Conservation (phyloP, 2,113 vertebrate genomes). For the Hypanus sabinus region DNA sequence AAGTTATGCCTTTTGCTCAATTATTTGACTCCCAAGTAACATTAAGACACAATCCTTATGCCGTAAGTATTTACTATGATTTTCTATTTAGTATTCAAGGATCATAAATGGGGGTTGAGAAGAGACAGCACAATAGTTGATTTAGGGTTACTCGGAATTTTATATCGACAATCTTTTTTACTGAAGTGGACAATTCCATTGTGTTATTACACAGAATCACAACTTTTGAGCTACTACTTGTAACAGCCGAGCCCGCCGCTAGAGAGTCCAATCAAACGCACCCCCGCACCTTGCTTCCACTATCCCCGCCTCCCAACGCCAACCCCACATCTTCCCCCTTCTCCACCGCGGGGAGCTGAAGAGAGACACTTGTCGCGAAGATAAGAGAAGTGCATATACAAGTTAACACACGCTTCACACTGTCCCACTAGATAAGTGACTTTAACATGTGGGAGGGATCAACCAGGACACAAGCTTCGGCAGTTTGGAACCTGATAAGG, state of each 20-base stretch:
- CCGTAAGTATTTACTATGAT: background rate
- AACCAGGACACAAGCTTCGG: background rate
- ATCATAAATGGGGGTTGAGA: background rate
- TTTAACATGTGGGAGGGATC: background rate
- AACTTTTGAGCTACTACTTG: background rate
- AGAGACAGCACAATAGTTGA: background rate
- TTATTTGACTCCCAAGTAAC: background rate
- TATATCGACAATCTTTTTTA: background rate
- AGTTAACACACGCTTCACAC: constrained; percentile 15
- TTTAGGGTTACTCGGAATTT: background rate
- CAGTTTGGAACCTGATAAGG: constrained; percentile 14
- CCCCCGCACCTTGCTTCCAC: background rate
- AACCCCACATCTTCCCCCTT: background rate
- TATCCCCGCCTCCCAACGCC: background rate
- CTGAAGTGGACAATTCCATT: background rate
- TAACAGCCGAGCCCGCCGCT: no score
- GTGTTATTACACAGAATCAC: background rate
- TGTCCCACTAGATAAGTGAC: background rate
- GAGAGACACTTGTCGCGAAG: background rate
- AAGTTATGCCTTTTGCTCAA: background rate
- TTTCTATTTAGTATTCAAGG: background rate
- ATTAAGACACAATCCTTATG: background rate
- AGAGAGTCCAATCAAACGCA: no score
- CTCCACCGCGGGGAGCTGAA: background rate
- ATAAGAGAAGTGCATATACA: constrained; percentile 16